These are phyloP conservation scores for Acomys russatus DNA, from an alignment of 2,797 vertebrate species.

Conservation along the genomic window DNA sequence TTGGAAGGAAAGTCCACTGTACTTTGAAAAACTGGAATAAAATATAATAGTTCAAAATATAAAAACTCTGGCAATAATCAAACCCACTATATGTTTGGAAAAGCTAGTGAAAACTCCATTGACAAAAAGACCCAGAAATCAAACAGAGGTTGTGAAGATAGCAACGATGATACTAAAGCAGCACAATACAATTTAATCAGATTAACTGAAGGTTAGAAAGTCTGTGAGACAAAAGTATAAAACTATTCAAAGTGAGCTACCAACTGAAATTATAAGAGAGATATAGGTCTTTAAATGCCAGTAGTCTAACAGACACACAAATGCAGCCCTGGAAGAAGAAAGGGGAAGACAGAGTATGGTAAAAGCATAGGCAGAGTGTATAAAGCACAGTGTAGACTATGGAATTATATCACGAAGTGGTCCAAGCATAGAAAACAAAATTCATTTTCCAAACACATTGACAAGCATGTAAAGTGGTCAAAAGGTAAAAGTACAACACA, in stretches of 20 bases:
- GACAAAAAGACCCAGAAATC: not conserved
- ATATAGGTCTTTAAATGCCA: not conserved
- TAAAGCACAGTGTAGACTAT: not conserved
- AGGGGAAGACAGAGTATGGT: too few species aligned
- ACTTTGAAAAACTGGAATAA: not conserved
- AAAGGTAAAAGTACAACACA: not conserved
- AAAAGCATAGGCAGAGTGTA: not conserved
- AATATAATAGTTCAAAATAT: not conserved
- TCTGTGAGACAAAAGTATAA: not conserved
- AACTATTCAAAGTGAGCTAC: not conserved
- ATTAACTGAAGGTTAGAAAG: not conserved
- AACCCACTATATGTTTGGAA: not conserved
- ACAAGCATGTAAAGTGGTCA: not conserved
- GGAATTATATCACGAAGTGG: not conserved
- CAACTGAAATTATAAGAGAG: not conserved
- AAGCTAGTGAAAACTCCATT: not conserved
- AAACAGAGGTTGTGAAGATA: not conserved
- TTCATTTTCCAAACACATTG: not conserved
- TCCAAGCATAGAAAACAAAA: not conserved
- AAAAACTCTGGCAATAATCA: not conserved
- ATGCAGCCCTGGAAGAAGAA: not conserved
- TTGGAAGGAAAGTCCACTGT: not conserved
- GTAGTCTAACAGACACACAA: not conserved
- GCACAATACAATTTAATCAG: not conserved
- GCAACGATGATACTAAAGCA: not conserved